Evolutionary conservation across 1,140 invertebrate genomes (phyloP), one percentile per base, ranked within the genome.

Genomic region (Hycleus phaleratus): DNA sequence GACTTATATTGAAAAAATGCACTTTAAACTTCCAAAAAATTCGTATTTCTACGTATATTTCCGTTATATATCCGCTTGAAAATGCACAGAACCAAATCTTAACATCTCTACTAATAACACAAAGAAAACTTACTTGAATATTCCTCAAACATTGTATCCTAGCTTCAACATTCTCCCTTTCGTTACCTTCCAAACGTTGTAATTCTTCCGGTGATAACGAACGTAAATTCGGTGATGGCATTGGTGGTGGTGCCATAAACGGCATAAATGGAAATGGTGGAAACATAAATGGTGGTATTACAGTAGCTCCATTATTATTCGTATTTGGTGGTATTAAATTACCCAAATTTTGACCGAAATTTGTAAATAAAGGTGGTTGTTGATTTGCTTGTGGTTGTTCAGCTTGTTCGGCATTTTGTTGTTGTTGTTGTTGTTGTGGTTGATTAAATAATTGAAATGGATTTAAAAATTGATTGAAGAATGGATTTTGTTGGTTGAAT

Each of bases 101-200:
- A n/a, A n/a, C n/a, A n/a, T n/a, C n/a, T n/a, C n/a, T n/a, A n/a
- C n/a, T n/a, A n/a, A n/a, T n/a, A n/a, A n/a, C n/a, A n/a, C n/a
- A n/a, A 18, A 18, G 18, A 54, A 45, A 39, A 18, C 42, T 58
- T 63, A 73, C 70, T 73, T 91, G 86, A 60, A 97, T 92, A 75
- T 96, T 92, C 45, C 84, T 77, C 25, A 97, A 75, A 68, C 87
- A 85, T 72, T 87, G 72, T 50, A 99, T 85, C 56, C 97, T 80
- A 4, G 93, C 92, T 72, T 97, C 93, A 26, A 98, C 81, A 63
- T 93, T 86, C 66, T 85, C 80, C 63, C 95, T 78, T 64, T 93
- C 84, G 56, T 83, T 83, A 26, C 93, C 93, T 74, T 98, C 97
- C 86, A 98, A 86, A 24, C 80, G 77, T 58, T 80, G 77, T 26